Evolutionary conservation across 1,140 invertebrate genomes (phyloP).

Genomic region (Ylistrum balloti): DNA sequence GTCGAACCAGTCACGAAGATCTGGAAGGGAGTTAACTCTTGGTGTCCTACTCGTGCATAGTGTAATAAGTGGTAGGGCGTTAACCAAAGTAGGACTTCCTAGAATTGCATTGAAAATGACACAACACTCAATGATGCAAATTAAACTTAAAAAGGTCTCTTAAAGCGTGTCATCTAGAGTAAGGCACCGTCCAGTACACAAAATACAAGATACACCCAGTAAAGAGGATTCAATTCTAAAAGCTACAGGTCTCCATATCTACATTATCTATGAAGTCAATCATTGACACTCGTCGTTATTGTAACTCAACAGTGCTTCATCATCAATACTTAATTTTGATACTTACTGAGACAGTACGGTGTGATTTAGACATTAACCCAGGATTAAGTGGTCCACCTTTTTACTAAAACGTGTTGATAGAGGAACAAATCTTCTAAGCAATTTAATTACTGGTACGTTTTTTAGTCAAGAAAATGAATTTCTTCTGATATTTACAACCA

Average conservation of each 20-base stretch:
- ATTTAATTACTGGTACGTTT: too few relatives aligned
- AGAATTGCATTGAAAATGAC: neutral
- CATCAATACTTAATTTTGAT: neutral
- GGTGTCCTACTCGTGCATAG: neutral
- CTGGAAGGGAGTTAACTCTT: constrained; percentile 32
- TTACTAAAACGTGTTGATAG: too few relatives aligned
- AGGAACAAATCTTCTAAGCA: too few relatives aligned
- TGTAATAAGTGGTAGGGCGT: constrained; percentile 13
- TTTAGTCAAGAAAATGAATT: too few relatives aligned
- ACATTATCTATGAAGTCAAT: neutral
- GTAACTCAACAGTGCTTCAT: neutral
- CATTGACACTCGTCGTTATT: neutral
- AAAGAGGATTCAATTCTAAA: neutral
- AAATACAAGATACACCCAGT: neutral
- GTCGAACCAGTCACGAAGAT: neutral
- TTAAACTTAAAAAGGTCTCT: neutral
- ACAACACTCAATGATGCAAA: neutral
- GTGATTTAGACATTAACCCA: neutral
- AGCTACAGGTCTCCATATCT: neutral
- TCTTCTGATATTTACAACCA: too few relatives aligned
- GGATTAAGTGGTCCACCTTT: too few relatives aligned
- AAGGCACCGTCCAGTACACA: neutral
- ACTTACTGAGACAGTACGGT: neutral
- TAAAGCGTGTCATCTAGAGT: neutral
- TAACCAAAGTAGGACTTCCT: neutral